Conservation (phyloP, 2,113 vertebrate species). For the human (Homo sapiens) region GRCh38 chr7:78444001-78444500, state of each 20-base stretch:
- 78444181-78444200: neutral
- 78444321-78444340: neutral
- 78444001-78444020: neutral
- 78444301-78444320: neutral
- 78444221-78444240: neutral
- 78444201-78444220: neutral
- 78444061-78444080: neutral
- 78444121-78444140: neutral
- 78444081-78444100: neutral
- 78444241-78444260: neutral
- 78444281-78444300: neutral
- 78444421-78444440: neutral
- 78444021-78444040: neutral
- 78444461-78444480: neutral
- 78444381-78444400: neutral
- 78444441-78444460: neutral
- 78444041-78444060: neutral
- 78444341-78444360: neutral
- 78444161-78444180: neutral
- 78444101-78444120: neutral
- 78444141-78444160: neutral
- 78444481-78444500: conserved; percentile 2
- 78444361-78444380: neutral
- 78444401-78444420: neutral
- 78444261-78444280: neutral